Conservation (phyloP, 1,140 invertebrate species). For the Drosophila paulistorum region DNA sequence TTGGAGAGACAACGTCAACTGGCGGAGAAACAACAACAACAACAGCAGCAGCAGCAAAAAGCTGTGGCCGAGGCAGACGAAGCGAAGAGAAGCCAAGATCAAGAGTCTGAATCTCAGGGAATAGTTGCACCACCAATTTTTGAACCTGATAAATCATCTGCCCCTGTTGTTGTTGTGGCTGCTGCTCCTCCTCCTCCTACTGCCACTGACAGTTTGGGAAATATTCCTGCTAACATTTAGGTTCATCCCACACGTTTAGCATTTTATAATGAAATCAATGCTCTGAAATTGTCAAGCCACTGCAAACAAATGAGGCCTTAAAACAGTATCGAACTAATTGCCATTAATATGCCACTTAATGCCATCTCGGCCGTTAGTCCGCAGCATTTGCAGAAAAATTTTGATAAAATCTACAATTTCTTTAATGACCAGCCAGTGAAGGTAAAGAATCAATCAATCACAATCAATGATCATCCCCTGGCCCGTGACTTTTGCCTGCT, state of each 20-base stretch:
- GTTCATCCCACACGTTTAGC: constrained; percentile 58
- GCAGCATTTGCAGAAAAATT: constrained; percentile 89
- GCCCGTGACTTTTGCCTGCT: constrained; percentile 88
- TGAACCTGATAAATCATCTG: neutral
- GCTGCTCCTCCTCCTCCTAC: no score
- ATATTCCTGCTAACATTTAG: constrained; percentile 36
- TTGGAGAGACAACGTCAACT: constrained; percentile 18
- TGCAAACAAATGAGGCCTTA: constrained; percentile 85
- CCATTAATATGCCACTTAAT: constrained; percentile 93
- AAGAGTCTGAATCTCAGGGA: constrained; percentile 22
- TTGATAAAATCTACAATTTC: constrained; percentile 87
- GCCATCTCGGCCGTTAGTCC: constrained; percentile 90
- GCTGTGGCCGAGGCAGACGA: constrained; percentile 18
- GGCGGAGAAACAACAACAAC: constrained; percentile 6
- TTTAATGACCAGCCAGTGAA: constrained; percentile 88
- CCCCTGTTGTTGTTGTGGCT: neutral
- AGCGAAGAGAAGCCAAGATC: constrained; percentile 8
- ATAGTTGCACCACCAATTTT: neutral
- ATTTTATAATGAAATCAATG: constrained; percentile 70
- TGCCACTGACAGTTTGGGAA: neutral
- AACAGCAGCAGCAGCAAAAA: constrained; percentile 15
- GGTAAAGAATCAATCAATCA: constrained; percentile 85
- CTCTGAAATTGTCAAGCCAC: constrained; percentile 82
- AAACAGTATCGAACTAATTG: constrained; percentile 92
- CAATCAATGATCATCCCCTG: constrained; percentile 88